A percentile compares a stretch with the other conserved stretches of the same genome.
These are phyloP conservation scores for Ceratina calcarata DNA, from an alignment of 1,140 invertebrate species.

Conservation along the genomic window DNA sequence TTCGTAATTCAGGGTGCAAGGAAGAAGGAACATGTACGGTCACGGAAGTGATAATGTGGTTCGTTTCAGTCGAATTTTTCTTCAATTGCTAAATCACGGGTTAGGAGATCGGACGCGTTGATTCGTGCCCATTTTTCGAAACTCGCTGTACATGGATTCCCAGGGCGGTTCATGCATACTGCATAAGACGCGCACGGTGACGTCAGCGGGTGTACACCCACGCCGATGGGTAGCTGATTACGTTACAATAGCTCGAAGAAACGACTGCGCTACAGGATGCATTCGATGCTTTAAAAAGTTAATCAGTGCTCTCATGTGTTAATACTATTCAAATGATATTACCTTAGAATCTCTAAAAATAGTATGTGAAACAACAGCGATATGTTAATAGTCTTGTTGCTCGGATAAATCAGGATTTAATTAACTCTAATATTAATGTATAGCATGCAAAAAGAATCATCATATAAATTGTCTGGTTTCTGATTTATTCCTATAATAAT, in stretches of 20 bases:
- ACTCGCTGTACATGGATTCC: slow-evolving; percentile 9
- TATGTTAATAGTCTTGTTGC: not conserved
- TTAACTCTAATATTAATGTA: too few species aligned
- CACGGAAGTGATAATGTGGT: not conserved
- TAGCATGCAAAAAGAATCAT: too few species aligned
- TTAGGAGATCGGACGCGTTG: not conserved
- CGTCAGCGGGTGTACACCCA: slow-evolving; percentile 36
- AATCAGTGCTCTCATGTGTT: not conserved
- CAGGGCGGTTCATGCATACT: slow-evolving; percentile 44
- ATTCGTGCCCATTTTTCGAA: slow-evolving; percentile 20
- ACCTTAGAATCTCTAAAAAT: not conserved
- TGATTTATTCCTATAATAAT: too few species aligned
- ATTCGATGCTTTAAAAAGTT: not conserved
- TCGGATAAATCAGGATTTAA: not conserved
- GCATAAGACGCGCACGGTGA: slow-evolving; percentile 40
- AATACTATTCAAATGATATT: slow-evolving; percentile 23
- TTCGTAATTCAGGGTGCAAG: not conserved
- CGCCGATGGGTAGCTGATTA: not conserved
- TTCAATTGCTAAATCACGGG: not conserved
- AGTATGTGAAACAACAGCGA: not conserved
- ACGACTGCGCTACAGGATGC: not conserved
- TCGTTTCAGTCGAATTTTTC: not conserved
- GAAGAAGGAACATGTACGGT: not conserved
- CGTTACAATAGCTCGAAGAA: slow-evolving; percentile 1
- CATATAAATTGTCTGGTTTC: too few species aligned